Conservation (phyloP, 2,888 invertebrate species). For the Drosophila kuntzei region DNA sequence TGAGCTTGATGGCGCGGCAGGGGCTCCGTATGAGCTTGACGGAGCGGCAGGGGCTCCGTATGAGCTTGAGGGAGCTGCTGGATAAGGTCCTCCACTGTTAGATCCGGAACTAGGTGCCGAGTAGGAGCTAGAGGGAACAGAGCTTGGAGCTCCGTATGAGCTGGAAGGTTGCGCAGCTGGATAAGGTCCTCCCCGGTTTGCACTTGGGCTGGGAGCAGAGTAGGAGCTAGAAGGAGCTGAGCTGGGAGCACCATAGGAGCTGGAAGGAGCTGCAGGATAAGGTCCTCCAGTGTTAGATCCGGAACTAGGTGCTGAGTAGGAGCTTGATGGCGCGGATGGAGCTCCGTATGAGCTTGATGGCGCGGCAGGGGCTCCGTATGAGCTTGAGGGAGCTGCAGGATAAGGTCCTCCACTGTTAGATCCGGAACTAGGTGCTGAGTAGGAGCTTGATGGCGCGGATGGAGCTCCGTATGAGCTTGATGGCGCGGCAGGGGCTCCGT, state of each 20-base stretch:
- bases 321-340: conserved; percentile 70
- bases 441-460: conserved; percentile 37
- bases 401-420: conserved; percentile 34
- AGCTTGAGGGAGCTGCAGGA: conserved; percentile 74
- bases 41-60: conserved; percentile 42
- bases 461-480: conserved; percentile 82
- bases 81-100: conserved; percentile 55
- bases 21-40: conserved; percentile 47
- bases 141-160: conserved; percentile 21
- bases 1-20: conserved; percentile 32
- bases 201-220: conserved; percentile 55
- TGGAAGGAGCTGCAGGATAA: conserved; percentile 48
- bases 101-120: conserved; percentile 37
- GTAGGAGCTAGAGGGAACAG: conserved; percentile 51
- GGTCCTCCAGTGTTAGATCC: conserved; percentile 46
- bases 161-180: conserved; percentile 46
- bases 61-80: conserved; percentile 46
- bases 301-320: conserved; percentile 43
- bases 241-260: conserved; percentile 53
- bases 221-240: conserved; percentile 40
- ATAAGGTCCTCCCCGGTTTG: conserved; percentile 42
- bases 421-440: conserved; percentile 41
- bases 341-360: conserved; percentile 80
- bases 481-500: conserved; percentile 76
- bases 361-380: conserved; percentile 57